phyloP scores from a whole-genome alignment of 2,888 invertebrate genomes.

The Chrysolina americana region DNA sequence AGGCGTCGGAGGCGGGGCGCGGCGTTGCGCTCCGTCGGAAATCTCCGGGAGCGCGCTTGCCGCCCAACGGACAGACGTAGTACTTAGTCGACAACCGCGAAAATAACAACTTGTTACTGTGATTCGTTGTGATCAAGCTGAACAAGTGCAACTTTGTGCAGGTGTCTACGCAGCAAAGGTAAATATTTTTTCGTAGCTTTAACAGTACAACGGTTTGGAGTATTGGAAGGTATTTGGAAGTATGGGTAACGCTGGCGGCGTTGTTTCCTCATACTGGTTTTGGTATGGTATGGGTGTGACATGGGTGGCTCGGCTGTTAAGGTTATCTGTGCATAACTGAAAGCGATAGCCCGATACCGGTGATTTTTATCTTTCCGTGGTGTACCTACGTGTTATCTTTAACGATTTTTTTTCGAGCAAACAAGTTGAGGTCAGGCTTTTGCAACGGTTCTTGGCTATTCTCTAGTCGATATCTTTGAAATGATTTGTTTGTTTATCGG shows the following conservation, averaged over 20 bases:
- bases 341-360: conserved; percentile 23
- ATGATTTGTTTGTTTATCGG: not conserved
- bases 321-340: conserved; percentile 26
- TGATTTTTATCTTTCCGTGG: conserved; percentile 22
- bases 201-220: too few relatives aligned
- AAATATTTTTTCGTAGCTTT: conserved; percentile 37
- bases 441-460: conserved; percentile 9
- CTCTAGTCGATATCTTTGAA: not conserved
- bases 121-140: conserved; percentile 35
- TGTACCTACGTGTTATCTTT: conserved; percentile 18
- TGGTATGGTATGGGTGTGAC: conserved; percentile 29
- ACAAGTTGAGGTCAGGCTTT: not conserved
- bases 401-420: conserved; percentile 8
- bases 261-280: conserved; percentile 18
- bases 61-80: conserved; percentile 50
- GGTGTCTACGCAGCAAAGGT: conserved; percentile 34
- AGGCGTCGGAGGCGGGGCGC: conserved; percentile 61
- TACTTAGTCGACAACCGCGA: conserved; percentile 53
- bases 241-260: not conserved
- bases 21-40: conserved; percentile 65
- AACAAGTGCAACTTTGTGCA: conserved; percentile 46
- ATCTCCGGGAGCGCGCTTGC: conserved; percentile 62
- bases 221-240: not conserved
- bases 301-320: conserved; percentile 12
- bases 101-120: conserved; percentile 39